These are phyloP conservation scores for Promerops cafer DNA, from an alignment of 2,113 vertebrate species.

Conservation along the genomic window DNA sequence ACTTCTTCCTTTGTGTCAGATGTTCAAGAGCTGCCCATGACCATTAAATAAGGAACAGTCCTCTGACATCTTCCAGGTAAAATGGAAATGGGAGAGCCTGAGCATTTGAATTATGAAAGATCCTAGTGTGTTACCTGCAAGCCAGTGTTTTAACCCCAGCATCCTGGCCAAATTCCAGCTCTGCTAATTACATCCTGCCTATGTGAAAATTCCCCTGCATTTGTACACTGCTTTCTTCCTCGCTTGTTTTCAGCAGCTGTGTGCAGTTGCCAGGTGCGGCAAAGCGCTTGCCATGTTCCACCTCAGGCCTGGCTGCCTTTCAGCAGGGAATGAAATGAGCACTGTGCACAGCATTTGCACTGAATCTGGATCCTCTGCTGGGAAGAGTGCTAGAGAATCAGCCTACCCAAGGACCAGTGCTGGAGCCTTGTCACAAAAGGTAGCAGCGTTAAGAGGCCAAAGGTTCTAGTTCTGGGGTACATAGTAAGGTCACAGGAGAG, in stretches of 20 bases:
- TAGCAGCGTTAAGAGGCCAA: not conserved
- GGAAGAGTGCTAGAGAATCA: not conserved
- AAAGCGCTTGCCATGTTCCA: not conserved
- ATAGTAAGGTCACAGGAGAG: not conserved
- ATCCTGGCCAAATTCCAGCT: slow-evolving; percentile 21
- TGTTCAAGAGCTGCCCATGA: not conserved
- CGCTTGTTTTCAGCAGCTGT: not conserved
- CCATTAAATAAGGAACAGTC: not conserved
- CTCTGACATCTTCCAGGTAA: slow-evolving; percentile 35
- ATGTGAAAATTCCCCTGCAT: slow-evolving; percentile 26
- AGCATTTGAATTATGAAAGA: slow-evolving; percentile 32
- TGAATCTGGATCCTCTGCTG: not conserved
- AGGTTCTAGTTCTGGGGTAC: not conserved
- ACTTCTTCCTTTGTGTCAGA: slow-evolving; percentile 21
- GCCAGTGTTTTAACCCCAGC: not conserved
- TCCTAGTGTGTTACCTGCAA: slow-evolving; percentile 44
- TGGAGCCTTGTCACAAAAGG: not conserved
- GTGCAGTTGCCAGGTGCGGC: not conserved
- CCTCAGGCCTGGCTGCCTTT: slow-evolving; percentile 41
- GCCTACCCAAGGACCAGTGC: not conserved
- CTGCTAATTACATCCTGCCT: slow-evolving; percentile 55
- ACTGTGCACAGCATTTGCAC: not conserved
- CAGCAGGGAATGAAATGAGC: slow-evolving; percentile 16
- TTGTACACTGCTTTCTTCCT: not conserved
- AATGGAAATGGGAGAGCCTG: slow-evolving; percentile 23